phyloP scores from a whole-genome alignment of 2,888 invertebrate genomes.

The Ditula angustiorana region DNA sequence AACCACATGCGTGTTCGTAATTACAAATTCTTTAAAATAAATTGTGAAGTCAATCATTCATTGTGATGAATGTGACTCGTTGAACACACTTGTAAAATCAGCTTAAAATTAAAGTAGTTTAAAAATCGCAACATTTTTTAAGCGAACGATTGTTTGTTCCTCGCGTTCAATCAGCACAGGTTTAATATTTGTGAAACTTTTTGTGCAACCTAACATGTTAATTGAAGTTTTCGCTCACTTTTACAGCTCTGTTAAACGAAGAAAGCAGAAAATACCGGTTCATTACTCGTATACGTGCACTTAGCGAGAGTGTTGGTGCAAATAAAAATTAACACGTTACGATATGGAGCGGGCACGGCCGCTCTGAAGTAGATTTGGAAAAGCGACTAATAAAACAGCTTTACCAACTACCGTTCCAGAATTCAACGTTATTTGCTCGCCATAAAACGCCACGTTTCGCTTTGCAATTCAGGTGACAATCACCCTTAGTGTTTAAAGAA shows the following conservation, averaged over 20 bases:
- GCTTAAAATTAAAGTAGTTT: neutral
- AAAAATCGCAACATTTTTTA: neutral
- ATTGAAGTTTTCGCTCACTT: constrained; percentile 32
- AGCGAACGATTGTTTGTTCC: neutral
- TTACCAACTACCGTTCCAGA: neutral
- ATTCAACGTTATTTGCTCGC: too few relatives aligned
- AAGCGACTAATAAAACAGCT: neutral
- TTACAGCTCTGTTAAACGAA: constrained; percentile 23
- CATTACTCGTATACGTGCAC: constrained; percentile 22
- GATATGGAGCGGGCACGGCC: neutral
- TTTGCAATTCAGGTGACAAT: too few relatives aligned
- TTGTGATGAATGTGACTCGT: neutral
- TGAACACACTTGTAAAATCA: neutral
- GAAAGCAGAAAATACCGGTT: constrained; percentile 27
- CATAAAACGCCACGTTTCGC: too few relatives aligned
- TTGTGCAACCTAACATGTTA: constrained; percentile 1
- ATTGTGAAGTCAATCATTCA: neutral
- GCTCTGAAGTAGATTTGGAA: neutral
- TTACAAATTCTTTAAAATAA: neutral
- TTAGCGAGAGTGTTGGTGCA: constrained; percentile 19
- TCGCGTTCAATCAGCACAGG: constrained; percentile 8
- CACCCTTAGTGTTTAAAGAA: too few relatives aligned
- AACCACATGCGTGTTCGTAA: too few relatives aligned
- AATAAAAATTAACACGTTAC: constrained; percentile 20
- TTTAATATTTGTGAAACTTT: constrained; percentile 13